Evolutionary conservation across 2,113 vertebrate genomes (phyloP), one percentile per base, ranked within the genome.

Genomic region (Ochotona curzoniae): DNA sequence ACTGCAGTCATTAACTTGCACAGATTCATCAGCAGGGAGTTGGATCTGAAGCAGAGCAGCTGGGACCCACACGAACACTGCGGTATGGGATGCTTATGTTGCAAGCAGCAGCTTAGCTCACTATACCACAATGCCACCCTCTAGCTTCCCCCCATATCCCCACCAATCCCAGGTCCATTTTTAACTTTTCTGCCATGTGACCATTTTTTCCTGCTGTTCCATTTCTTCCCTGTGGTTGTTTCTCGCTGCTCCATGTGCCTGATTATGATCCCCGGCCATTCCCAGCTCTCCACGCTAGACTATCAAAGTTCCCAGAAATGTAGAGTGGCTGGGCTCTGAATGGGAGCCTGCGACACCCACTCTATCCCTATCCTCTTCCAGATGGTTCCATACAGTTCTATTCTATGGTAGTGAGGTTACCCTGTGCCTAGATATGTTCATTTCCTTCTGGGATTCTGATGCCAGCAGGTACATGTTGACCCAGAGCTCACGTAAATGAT

Each of bases 351-450:
- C 20, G 15, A 9, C 3, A 0, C 35, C 32, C 25, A 15, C 15
- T 0, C 2, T 44, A 0, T 38, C 28, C 8, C 6, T 54, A 6
- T 44, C 4, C n/a, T 0, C 0, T n/a, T 21, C 20, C 7, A 21
- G 28, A n/a, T 28, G 74, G 23, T 17, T 44, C 63, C 7, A 8
- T 3, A 3, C 1, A 11, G 47, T 78, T 7, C 74, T 38, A 54
- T 18, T 78, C 63, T 0, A 0, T 30, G 15, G 9, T n/a, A 44
- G 69, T 1, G 0, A 17, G 60, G n/a, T 15, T 7, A 7, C 32
- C 0, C 10, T 2, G 23, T 9, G n/a, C 54, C 11, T 15, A 60
- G 6, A 0, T 44, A 14, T 67, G 30, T 38, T 1, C 2, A 3
- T 66, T 54, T 14, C 32, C 63, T 38, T 57, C 64, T 20, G 44